Percentiles rank a stretch among this genome's conserved stretches.
Conservation (phyloP, 92 coral and sea anemone genomes). For the Parazoanthus darwini region DNA sequence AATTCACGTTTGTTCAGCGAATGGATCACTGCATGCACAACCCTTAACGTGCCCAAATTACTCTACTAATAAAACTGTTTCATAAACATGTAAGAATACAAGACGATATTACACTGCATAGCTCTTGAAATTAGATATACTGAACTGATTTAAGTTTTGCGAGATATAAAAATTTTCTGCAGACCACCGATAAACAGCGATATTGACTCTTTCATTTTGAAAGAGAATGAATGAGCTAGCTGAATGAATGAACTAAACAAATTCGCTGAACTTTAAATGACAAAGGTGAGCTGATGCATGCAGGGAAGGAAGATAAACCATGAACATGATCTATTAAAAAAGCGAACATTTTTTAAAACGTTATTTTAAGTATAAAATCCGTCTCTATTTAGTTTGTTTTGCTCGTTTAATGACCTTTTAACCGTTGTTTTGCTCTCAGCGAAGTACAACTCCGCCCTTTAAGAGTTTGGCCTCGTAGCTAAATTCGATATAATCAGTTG, state of each 20-base stretch:
- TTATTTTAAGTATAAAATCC: not conserved
- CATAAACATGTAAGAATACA: not conserved
- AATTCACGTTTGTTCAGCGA: not conserved
- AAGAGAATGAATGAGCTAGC: slow-evolving; percentile 9
- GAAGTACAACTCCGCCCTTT: not conserved
- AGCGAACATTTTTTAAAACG: not conserved
- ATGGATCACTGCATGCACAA: not conserved
- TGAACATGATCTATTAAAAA: not conserved
- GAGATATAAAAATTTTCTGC: not conserved
- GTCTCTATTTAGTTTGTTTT: not conserved
- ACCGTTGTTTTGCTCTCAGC: not conserved
- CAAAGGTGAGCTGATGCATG: slow-evolving; percentile 12
- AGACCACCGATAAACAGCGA: slow-evolving; percentile 6
- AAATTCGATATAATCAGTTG: not conserved
- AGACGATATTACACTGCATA: not conserved
- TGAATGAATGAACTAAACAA: slow-evolving; percentile 17
- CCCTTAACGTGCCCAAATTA: slow-evolving; percentile 1
- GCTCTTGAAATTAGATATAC: not conserved
- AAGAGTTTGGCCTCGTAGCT: not conserved
- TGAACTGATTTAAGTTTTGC: not conserved
- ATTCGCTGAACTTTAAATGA: not conserved
- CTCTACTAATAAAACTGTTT: not conserved
- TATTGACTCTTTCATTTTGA: not conserved
- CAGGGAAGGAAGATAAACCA: not conserved
- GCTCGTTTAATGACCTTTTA: not conserved